Evolutionary conservation across 2,888 invertebrate species (phyloP).

Genomic region (Anarsia innoxiella): DNA sequence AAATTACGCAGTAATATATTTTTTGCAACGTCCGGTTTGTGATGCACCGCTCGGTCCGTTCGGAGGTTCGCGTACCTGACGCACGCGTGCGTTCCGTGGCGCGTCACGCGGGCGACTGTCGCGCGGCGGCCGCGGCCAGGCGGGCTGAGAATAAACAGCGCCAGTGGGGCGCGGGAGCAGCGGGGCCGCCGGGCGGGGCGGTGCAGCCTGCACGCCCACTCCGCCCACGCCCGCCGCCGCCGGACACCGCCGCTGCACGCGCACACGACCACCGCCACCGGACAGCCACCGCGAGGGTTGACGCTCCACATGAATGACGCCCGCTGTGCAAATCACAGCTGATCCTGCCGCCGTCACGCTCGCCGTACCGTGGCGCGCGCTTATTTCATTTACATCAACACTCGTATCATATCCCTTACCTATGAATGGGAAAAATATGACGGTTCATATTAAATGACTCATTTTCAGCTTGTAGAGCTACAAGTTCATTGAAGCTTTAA

Average conservation of each 20-base stretch:
- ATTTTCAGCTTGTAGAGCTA: no score
- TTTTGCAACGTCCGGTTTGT: conserved; percentile 54
- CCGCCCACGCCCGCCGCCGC: conserved; percentile 19
- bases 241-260: conserved; percentile 17
- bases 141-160: conserved; percentile 67
- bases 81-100: conserved; percentile 55
- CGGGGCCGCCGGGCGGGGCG: no score
- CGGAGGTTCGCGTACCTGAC: conserved; percentile 44
- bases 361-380: no score
- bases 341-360: no score
- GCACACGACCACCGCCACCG: conserved; percentile 23
- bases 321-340: neutral
- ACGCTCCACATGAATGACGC: neutral
- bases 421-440: no score
- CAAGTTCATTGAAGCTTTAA: no score
- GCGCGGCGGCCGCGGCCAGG: conserved; percentile 48
- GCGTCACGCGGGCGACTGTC: conserved; percentile 72
- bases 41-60: conserved; percentile 63
- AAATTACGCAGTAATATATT: conserved; percentile 28
- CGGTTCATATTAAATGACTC: no score
- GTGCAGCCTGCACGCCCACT: conserved; percentile 68
- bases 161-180: conserved; percentile 32
- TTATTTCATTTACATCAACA: no score
- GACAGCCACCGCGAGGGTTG: neutral
- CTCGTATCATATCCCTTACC: no score